phyloP scores from a whole-genome alignment of 2,888 invertebrate species.

The Branchellion lobata region DNA sequence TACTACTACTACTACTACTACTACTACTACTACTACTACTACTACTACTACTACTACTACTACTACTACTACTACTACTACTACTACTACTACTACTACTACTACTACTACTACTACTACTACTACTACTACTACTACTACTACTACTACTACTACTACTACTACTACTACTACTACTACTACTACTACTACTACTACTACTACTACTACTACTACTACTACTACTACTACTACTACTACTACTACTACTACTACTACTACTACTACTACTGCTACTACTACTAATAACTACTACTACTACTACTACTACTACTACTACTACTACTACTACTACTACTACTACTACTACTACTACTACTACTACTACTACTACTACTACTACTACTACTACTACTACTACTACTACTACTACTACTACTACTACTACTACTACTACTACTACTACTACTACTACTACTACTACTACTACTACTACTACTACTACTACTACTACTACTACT shows the following conservation, averaged over 20 bases:
- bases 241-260: too few species aligned
- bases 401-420: too few species aligned
- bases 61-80: conserved; percentile 21
- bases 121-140: conserved; percentile 21
- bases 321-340: too few species aligned
- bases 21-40: conserved; percentile 19
- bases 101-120: conserved; percentile 21
- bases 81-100: conserved; percentile 22
- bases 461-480: too few species aligned
- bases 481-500: not conserved
- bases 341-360: too few species aligned
- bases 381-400: too few species aligned
- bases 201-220: conserved; percentile 22
- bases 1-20: conserved; percentile 22
- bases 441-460: too few species aligned
- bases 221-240: conserved; percentile 1
- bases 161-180: conserved; percentile 22
- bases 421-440: too few species aligned
- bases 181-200: conserved; percentile 21
- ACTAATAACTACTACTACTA: too few species aligned
- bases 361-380: too few species aligned
- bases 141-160: conserved; percentile 22
- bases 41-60: conserved; percentile 22
- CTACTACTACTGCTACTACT: too few species aligned
- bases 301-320: too few species aligned